phyloP scores from a whole-genome alignment of 2,797 vertebrate species.

The Muraenolepis orangiensis region DNA sequence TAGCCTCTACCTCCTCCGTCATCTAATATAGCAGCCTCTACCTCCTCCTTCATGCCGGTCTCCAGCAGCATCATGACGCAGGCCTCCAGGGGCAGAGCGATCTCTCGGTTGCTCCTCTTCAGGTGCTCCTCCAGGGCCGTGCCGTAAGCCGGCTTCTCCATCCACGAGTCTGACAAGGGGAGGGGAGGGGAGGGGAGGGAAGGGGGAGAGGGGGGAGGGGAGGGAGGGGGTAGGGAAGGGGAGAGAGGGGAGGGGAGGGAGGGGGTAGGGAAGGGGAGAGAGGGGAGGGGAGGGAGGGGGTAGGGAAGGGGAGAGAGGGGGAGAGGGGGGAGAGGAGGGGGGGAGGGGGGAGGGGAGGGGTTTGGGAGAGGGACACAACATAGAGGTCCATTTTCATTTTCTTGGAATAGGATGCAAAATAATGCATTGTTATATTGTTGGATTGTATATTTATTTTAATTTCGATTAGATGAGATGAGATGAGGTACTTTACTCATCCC shows the following conservation, averaged over 20 bases:
- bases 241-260: neutral
- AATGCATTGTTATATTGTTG: neutral
- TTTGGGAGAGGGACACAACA: neutral
- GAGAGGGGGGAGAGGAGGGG: too few species aligned
- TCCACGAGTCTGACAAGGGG: constrained; percentile 83
- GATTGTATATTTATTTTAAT: neutral
- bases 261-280: neutral
- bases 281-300: neutral
- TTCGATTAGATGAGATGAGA: neutral
- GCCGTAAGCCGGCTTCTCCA: constrained; percentile 93
- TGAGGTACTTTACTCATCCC: too few species aligned
- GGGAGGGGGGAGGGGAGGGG: neutral
- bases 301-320: neutral
- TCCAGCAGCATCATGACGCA: constrained; percentile 98
- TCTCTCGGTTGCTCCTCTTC: constrained; percentile 88
- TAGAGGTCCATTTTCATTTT: neutral
- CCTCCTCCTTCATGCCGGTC: constrained; percentile 98
- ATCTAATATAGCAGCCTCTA: too few species aligned
- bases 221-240: neutral
- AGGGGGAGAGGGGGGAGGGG: neutral
- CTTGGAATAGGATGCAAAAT: neutral
- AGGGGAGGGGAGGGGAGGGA: neutral
- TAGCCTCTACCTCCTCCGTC: too few species aligned
- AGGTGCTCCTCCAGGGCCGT: constrained; percentile 91
- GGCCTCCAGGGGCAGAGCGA: constrained; percentile 92